Base-by-base conservation (phyloP, 1,140 invertebrate species). In the Geopemphigus sp. region DNA sequence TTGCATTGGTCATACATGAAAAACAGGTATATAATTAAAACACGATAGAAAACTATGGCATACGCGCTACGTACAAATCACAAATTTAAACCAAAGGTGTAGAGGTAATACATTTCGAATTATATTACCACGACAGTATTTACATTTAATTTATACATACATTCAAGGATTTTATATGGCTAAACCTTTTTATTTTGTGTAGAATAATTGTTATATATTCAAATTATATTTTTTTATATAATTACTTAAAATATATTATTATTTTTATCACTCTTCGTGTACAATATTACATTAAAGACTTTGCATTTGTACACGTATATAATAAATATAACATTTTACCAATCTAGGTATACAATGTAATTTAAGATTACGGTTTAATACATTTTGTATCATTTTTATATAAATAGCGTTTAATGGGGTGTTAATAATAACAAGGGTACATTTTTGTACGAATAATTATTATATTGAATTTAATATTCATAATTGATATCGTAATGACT, bases 251-350 rank as follows among this genome's bases (percentile, higher is more conserved):
- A 39, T 39, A 39, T 2, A 57, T 57, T 57, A 29, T 29, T 61
- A 26, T 61, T 54, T 53, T 17, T 54, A n/a, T 54, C 19, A 39
- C 8, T 39, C 14, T 45, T 66, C 19, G n/a, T 64, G 8, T 45
- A 66, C 12, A 45, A n/a, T 66, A 66, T 19, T 12, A 66, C 39
- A 66, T 39, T 39, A 66, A 64, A 66, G 63, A 66, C 63, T 66
- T 66, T 22, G 29, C 29, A 39, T 66, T 66, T 66, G 11, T 66
- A 66, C 32, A 22, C 1, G 22, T 39, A 22, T 54, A 54, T 4
- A 5, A 54, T 50, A 54, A 12, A 64, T 15, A 12, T 66, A 66
- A 22, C 22, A 39, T 66, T 66, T 45, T 29, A 39, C 12, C 29
- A n/a, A 39, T 64, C 8, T n/a, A 64, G 14, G 15, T 39, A 66